These are phyloP conservation scores for Drosophila nigrodunni DNA, from an alignment of 1,140 invertebrate genomes.

Conservation along the genomic window DNA sequence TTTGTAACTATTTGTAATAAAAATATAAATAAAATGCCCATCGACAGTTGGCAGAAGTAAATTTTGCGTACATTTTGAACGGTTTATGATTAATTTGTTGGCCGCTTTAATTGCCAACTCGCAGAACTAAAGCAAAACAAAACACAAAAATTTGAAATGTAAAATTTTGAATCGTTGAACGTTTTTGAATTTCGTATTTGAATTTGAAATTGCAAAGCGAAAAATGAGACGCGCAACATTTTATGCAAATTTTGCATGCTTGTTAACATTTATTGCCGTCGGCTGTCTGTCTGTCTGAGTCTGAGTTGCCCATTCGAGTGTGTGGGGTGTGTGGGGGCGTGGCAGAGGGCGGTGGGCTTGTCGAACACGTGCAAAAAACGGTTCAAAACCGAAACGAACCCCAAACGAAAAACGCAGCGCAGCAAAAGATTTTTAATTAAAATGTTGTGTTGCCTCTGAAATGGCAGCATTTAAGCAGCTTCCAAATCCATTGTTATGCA, in stretches of 20 bases:
- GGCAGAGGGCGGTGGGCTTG: slow-evolving; percentile 2
- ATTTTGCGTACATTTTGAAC: slow-evolving; percentile 28
- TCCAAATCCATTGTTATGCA: slow-evolving; percentile 41
- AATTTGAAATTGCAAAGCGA: slow-evolving; percentile 23
- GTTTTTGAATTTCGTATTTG: slow-evolving; percentile 34
- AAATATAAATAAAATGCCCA: slow-evolving; percentile 6
- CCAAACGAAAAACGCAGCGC: slow-evolving; percentile 28
- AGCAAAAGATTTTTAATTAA: slow-evolving; percentile 51
- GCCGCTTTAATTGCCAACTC: slow-evolving; percentile 43
- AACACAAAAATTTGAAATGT: slow-evolving; percentile 44
- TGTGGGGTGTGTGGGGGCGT: slow-evolving; percentile 18
- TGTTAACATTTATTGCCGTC: slow-evolving; percentile 62
- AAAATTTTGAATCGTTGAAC: slow-evolving; percentile 36
- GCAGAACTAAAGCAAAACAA: slow-evolving; percentile 11
- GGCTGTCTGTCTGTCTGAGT: slow-evolving; percentile 6
- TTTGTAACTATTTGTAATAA: neutral
- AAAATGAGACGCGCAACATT: slow-evolving; percentile 49
- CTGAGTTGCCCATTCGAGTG: slow-evolving; percentile 4
- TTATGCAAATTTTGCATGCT: slow-evolving; percentile 59
- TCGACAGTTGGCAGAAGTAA: slow-evolving; percentile 20
- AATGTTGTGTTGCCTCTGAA: slow-evolving; percentile 35
- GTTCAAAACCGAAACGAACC: slow-evolving; percentile 9
- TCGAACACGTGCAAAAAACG: slow-evolving; percentile 21
- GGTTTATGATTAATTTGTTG: slow-evolving; percentile 50
- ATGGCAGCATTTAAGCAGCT: slow-evolving; percentile 49